Evolutionary conservation across 2,888 invertebrate species (phyloP).

Genomic region (Zygaena filipendulae): DNA sequence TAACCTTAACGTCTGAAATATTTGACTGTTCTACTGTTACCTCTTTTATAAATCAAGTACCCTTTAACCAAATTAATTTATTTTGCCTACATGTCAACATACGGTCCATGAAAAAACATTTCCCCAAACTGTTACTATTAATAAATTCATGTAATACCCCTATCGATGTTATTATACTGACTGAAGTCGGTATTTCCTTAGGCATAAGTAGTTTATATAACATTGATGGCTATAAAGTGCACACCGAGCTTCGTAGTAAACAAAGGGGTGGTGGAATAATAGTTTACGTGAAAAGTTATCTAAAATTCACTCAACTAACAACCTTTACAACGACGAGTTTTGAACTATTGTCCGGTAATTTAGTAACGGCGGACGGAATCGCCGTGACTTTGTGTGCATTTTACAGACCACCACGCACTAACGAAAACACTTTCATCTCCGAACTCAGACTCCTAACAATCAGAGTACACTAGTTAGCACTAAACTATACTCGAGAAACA

Average conservation of each 20-base stretch:
- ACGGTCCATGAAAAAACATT: slow-evolving; percentile 18
- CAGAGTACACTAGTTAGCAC: no score
- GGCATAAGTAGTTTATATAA: no score
- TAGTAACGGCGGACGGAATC: slow-evolving; percentile 1
- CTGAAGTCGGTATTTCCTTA: slow-evolving; percentile 16
- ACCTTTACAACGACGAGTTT: neutral
- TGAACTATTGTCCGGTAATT: neutral
- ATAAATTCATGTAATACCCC: slow-evolving; percentile 6
- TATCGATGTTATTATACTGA: slow-evolving; percentile 13
- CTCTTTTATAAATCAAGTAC: neutral
- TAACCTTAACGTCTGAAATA: neutral
- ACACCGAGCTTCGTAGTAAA: slow-evolving; percentile 13
- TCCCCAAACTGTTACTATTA: slow-evolving; percentile 10
- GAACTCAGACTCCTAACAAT: no score
- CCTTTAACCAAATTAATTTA: slow-evolving; percentile 2
- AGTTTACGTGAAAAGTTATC: slow-evolving; percentile 9
- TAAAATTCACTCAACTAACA: slow-evolving; percentile 7
- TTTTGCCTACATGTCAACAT: slow-evolving; percentile 18
- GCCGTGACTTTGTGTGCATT: slow-evolving; percentile 1
- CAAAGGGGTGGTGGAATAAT: slow-evolving; percentile 17
- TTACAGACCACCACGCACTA: slow-evolving; percentile 2
- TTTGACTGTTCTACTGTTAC: neutral
- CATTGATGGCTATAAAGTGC: slow-evolving; percentile 18
- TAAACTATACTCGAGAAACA: no score
- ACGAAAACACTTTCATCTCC: slow-evolving; percentile 3